Evolutionary conservation across 2,797 vertebrate species (phyloP), one percentile per base, ranked within the genome.

Genomic region (Meriones psammophilus): DNA sequence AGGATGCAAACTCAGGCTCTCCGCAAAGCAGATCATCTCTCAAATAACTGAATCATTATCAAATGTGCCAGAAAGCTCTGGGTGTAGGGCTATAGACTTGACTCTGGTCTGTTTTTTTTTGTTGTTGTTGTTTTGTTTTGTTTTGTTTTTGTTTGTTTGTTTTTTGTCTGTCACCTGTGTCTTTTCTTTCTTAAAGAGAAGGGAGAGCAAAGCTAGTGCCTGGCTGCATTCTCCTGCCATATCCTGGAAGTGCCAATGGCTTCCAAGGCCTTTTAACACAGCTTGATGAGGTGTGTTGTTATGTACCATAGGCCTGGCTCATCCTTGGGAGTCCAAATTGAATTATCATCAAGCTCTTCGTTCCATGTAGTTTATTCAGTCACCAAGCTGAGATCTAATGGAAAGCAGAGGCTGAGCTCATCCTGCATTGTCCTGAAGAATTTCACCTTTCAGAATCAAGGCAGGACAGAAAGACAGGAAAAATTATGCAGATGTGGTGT

Each of bases 21-120:
- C 15, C 56, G 46, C 6, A 39, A 79, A 74, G 28, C 8, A 39
- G 8, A 74, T 10, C 14, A 14, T 5, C 36, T 73, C n/a, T 68
- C 20, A 1, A n/a, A 18, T 6, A 66, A 42, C 4, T 9, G 33
- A 58, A 13, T 26, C 1, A 5, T 71, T 76, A 20, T 15, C 2
- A 30, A n/a, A 69, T 36, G 22, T 30, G 0, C 17, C 8, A n/a
- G 3, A 18, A 81, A 33, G 13, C 3, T 36, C n/a, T 33, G 0
- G 3, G 26, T 58, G 26, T n/a, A 10, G 15, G 18, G 9, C 28
- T 62, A 33, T 12, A 2, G 56, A 6, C 24, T 83, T 9, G 3
- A 33, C 58, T 62, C 24, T 73, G 24, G 5, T 62, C 39, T 56
- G 8, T 1, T 33, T 71, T 50, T 42, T 42, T 6, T 42, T 42